These are phyloP conservation scores for Euleptes europaea DNA, from an alignment of 2,113 vertebrate genomes.

Conservation along the genomic window DNA sequence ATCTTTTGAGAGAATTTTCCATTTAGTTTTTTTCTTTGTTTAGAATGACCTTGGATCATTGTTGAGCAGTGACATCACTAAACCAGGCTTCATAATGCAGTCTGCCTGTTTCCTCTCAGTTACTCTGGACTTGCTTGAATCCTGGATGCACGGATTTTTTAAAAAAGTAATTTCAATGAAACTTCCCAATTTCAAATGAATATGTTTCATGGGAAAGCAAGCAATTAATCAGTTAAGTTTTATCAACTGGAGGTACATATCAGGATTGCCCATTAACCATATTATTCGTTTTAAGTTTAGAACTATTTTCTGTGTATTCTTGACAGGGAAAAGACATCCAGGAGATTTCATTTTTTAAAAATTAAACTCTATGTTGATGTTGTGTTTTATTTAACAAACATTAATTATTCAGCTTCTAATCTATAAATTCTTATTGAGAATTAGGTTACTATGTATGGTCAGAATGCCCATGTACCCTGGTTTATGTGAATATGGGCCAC, in stretches of 20 bases:
- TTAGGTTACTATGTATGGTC: no score
- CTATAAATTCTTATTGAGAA: no score
- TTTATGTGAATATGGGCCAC: background rate
- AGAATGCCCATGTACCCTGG: no score
- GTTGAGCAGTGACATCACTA: rapidly evolving
- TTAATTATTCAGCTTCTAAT: no score
- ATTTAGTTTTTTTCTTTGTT: background rate
- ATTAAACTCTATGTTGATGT: no score
- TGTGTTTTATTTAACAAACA: no score
- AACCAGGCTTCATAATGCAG: background rate
- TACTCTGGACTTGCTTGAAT: rapidly evolving
- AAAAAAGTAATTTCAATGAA: background rate
- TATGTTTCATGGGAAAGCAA: background rate
- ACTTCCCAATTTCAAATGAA: background rate
- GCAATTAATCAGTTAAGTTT: background rate
- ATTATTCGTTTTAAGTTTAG: no score
- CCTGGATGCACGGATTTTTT: background rate
- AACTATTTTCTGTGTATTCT: no score
- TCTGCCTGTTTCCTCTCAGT: rapidly evolving
- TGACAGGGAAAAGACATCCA: no score
- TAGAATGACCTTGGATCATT: background rate
- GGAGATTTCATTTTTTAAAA: no score
- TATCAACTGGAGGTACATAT: no score
- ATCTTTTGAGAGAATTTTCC: background rate
- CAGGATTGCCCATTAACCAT: no score